Base-by-base conservation (phyloP, 1,140 invertebrate species). In the Megalonaias nervosa region DNA sequence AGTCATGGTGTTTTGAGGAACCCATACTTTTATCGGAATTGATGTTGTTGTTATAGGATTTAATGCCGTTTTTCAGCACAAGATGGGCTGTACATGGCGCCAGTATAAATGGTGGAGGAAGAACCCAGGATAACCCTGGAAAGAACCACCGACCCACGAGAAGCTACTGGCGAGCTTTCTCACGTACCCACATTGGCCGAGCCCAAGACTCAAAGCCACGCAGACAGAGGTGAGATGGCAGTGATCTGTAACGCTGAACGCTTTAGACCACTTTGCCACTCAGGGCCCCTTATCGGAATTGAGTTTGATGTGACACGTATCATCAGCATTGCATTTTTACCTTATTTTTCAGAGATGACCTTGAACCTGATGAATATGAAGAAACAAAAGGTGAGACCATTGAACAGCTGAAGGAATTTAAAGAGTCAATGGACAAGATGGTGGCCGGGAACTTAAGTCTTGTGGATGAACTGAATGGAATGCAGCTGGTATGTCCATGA, bases 381-480 rank as follows among this genome's bases (percentile, higher is more conserved):
- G 94, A 95, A 88, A 93, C 93, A 21, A 94, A 94, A 88, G 90
- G 93, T 81, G 94, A 95, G 77, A 96, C 95, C 0, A 90, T 95
- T 81, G 94, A 95, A 77, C 95, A 96, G 85, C 87, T 96, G 23
- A 93, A 93, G 84, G 95, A 96, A 89, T 94, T 96, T 77, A 94
- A 94, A 85, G 92, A 93, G 58, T 94, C 93, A 67, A 88, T 96
- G 31, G 91, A 92, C 67, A 93, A 94, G 89, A 92, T 96, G 87
- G 71, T 89, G 70, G 85, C 86, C 75, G 95, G 95, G 48, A 92
- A 95, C 88, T 92, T 95, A 71, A 94, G 94, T 60, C 85, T 96
- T 62, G 91, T 95, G 17, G 94, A 95, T 90, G 88, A 94, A 67
- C 81, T 95, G 16, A 93, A 93, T 84, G 92, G 93, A 14, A 93